phyloP scores from a whole-genome alignment of 1,140 invertebrate genomes.

The Drosophila pruinosa region DNA sequence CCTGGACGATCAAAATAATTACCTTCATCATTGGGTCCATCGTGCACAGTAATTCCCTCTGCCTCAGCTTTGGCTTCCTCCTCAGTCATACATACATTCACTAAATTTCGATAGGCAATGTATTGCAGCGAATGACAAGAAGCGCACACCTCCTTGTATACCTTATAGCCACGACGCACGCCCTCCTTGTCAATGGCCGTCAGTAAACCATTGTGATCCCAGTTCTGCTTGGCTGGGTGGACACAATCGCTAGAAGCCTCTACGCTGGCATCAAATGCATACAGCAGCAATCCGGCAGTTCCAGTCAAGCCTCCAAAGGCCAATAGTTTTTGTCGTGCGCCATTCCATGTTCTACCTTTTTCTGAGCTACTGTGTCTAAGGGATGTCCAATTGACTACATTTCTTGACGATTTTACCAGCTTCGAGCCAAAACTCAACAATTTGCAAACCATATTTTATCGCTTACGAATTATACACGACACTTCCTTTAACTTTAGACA shows the following conservation, averaged over 20 bases:
- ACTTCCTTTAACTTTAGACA: neutral
- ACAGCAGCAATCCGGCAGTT: conserved; percentile 90
- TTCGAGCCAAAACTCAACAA: conserved; percentile 31
- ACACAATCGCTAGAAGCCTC: conserved; percentile 91
- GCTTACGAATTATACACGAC: neutral
- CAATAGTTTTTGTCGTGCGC: conserved; percentile 15
- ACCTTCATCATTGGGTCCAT: conserved; percentile 97
- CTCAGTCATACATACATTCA: conserved; percentile 95
- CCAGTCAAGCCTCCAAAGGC: conserved; percentile 88
- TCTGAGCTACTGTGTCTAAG: neutral
- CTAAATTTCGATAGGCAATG: conserved; percentile 95
- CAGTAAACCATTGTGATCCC: conserved; percentile 91
- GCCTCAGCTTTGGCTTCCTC: conserved; percentile 96
- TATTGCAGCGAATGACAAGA: conserved; percentile 98
- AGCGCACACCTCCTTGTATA: conserved; percentile 99
- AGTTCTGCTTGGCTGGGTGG: conserved; percentile 91
- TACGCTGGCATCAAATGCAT: conserved; percentile 93
- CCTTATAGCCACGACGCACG: conserved; percentile 97
- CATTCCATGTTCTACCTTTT: neutral
- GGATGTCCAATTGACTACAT: neutral
- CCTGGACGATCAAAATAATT: conserved; percentile 96
- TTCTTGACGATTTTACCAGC: conserved; percentile 24
- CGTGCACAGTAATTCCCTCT: conserved; percentile 91
- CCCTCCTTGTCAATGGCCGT: conserved; percentile 90
- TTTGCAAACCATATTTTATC: conserved; percentile 37